Evolutionary conservation across 2,113 vertebrate species (phyloP), one percentile per base, ranked within the genome.

Genomic region (Cacatua alba): DNA sequence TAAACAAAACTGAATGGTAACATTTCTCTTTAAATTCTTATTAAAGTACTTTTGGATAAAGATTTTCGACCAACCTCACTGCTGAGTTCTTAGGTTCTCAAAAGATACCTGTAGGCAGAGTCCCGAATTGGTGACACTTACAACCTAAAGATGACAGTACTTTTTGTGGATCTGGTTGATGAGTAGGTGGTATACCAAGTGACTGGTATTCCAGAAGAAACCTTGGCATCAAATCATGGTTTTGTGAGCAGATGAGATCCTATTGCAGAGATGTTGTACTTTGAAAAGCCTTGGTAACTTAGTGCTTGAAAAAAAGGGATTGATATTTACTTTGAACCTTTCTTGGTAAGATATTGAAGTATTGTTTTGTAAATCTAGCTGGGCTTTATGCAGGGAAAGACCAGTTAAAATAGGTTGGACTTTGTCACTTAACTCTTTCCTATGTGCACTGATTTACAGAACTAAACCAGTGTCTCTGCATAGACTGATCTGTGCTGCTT

Each of bases 191-290:
- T 79, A 55, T 92, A 84, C 46, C 41, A 53, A 86, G 71, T 68
- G 72, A 70, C 48, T 82, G 77, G 63, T 90, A 74, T 78, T 95
- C 53, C 78, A 95, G 81, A 96, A 97, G 85, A 90, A 71, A 81
- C 51, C 53, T 67, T 93, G 70, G 85, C 75, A 90, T 97, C 82
- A 80, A 75, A 41, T 74, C 7, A 60, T 88, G 71, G 84, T 97
- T 97, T 97, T 95, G 78, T 87, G 96, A 84, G 71, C 65, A 91
- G 84, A 89, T 59, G 15, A 59, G 86, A 89, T 98, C 52, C 19
- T 71, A 7, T 97, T 97, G 94, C 83, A 95, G 92, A 70, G 94
- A 80, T 2, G 5, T 65, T 94, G 78, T 72, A 71, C 65, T 94
- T 95, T 95, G 83, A 95, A 85, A 44, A 86, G 85, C 51, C 81